Base-by-base conservation (phyloP, 1,140 invertebrate genomes). In the Acyrthosiphon pisum region DNA sequence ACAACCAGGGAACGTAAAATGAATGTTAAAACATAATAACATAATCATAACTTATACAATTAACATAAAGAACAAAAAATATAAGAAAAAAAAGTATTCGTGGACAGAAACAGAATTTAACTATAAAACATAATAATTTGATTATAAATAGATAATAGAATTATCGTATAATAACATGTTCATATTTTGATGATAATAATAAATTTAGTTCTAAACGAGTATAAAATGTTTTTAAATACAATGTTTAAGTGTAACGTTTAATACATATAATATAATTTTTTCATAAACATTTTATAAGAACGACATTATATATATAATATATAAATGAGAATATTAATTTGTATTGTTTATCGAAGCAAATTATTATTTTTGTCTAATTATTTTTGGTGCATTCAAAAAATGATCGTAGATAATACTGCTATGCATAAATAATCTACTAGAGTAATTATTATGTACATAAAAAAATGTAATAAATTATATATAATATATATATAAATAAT, bases 131-230 rank as follows among this genome's bases (percentile, higher is more conserved):
- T 90, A 90, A 56, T 60, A 90, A 68, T 68, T 90, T 44, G 18
- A 68, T 90, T 90, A 90, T 60, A 90, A 90, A 41, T 84, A 86
- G 91, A 93, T 86, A 86, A 93, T 93, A 93, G 35, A 93, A 86
- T 93, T 93, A 84, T 50, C 76, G 81, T 84, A 76, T 76, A 84
- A 86, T 83, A 93, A 81, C 91, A 84, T 93, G 89, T 53, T 92
- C 81, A 26, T 92, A 50, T 84, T 30, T 53, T n/a, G n/a, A 76
- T 76, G 35, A 93, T 84, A 30, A 84, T 84, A 93, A 50, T 53
- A 84, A 93, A 93, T 86, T 84, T 93, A 93, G 41, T 93, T 93
- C 91, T 93, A 93, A 93, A 93, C 50, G 50, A 93, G 91, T 93
- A 93, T 93, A 93, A 93, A 93, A 93, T 84, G 81, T 86, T 90